Percentiles rank a stretch among this genome's conserved stretches.
phyloP scores from a whole-genome alignment of 2,797 vertebrate species.

The Sebastes iracundus region DNA sequence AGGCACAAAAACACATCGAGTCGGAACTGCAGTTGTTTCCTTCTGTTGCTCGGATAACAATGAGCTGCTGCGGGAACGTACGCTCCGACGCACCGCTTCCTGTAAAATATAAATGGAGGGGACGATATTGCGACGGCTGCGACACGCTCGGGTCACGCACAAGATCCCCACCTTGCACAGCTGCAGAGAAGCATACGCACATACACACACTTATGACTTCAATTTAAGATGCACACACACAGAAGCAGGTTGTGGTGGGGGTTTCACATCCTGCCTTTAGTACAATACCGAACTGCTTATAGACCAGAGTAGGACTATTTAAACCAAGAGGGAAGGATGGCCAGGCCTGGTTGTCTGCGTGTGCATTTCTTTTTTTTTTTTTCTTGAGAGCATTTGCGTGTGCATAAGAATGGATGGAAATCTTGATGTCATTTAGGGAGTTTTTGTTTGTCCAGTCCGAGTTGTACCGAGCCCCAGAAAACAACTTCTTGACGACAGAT shows the following conservation, averaged over 20 bases:
- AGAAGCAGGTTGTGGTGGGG: neutral
- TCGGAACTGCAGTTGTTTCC: constrained; percentile 76
- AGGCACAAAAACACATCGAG: constrained; percentile 51
- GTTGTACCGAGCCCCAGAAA: constrained; percentile 43
- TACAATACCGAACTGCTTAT: constrained; percentile 37
- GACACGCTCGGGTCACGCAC: constrained; percentile 50
- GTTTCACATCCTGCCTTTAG: constrained; percentile 49
- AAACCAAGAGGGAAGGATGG: constrained; percentile 26
- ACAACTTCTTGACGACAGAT: constrained; percentile 66
- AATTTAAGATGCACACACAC: constrained; percentile 14
- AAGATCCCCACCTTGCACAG: constrained; percentile 41
- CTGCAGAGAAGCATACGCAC: constrained; percentile 45
- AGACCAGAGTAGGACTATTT: constrained; percentile 35
- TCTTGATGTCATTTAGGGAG: constrained; percentile 63
- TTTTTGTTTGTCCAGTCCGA: constrained; percentile 59
- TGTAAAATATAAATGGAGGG: constrained; percentile 51
- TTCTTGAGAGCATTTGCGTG: neutral
- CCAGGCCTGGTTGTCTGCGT: constrained; percentile 4
- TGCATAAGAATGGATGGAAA: constrained; percentile 57
- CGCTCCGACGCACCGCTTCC: constrained; percentile 49
- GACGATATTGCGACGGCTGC: neutral
- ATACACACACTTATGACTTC: neutral
- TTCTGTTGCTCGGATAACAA: constrained; percentile 75
- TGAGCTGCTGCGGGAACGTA: constrained; percentile 57
- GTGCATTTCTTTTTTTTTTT: neutral